Percentiles rank a stretch among this genome's conserved stretches.
These are phyloP conservation scores for Cuculus canorus DNA, from an alignment of 2,797 vertebrate species.

Conservation along the genomic window DNA sequence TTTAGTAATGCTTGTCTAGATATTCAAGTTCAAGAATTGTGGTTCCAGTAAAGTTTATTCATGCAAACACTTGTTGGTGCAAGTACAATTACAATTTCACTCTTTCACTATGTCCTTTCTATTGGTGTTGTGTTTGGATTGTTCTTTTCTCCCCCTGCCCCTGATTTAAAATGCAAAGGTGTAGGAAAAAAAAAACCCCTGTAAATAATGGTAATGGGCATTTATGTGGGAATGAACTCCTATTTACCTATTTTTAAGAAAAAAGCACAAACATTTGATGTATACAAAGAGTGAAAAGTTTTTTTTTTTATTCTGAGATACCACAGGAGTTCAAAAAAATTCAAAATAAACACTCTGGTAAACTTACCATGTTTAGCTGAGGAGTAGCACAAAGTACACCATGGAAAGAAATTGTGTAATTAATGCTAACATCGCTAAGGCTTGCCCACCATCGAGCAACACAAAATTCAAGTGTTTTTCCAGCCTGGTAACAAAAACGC, in stretches of 20 bases:
- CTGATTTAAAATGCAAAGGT: neutral
- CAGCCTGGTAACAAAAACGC: slow-evolving; percentile 79
- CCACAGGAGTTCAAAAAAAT: neutral
- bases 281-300: neutral
- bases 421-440: slow-evolving; percentile 92
- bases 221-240: neutral
- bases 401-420: slow-evolving; percentile 93
- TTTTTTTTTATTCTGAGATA: neutral
- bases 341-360: neutral
- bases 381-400: slow-evolving; percentile 87
- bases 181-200: neutral
- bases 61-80: neutral
- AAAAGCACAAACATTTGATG: neutral
- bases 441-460: slow-evolving; percentile 99
- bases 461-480: slow-evolving; percentile 92
- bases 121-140: neutral
- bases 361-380: slow-evolving; percentile 93
- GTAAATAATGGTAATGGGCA: neutral
- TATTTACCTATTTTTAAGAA: neutral
- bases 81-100: neutral
- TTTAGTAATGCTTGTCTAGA: neutral
- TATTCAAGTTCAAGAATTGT: neutral
- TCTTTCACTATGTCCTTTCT: neutral
- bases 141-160: too few species aligned
- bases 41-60: neutral